Evolutionary conservation across 2,888 invertebrate genomes (phyloP), one percentile per base, ranked within the genome.

Genomic region (Pherbina coryleti): DNA sequence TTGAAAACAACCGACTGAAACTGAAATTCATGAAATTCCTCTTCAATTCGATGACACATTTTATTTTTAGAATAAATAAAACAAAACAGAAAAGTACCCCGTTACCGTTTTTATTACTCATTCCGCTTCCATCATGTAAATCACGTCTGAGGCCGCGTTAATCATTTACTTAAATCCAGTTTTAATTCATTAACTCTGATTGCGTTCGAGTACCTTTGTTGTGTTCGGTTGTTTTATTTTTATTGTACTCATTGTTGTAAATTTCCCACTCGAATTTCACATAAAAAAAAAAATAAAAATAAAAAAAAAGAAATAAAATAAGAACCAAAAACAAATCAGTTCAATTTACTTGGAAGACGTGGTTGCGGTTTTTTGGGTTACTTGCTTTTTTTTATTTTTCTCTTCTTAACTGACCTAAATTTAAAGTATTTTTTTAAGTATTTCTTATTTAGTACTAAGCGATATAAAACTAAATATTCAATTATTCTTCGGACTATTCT

Each of bases 301-400:
- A 31, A 31, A 31, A 37, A 7, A 8, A 19, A 34, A 19, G 14
- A 66, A 66, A 28, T 34, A 37, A 5, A 66, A 66, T n/a, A 66
- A 37, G 14, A 70, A 77, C 49, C 71, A 75, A 78, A 75, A 79
- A 75, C 69, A 81, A 81, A 79, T 79, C 81, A 79, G 80, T 81
- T 80, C 79, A 80, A 81, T 79, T 81, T 78, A 81, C 79, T 80
- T 78, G 72, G 76, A 49, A 31, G 78, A 76, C 66, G 77, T 80
- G 81, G 78, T 78, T 79, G 79, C 78, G 81, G 75, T 78, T 67
- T 75, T 72, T 75, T 79, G 25, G 72, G 31, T 73, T 55, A 22
- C 57, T 69, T 44, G 1, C 19, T 44, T 1, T 0, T 31, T 49
- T 49, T 49, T 49, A 22, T 22, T 66, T 49, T 49, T 14, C 11